phyloP scores from a whole-genome alignment of 2,888 invertebrate species.

The Apamea epomidion region DNA sequence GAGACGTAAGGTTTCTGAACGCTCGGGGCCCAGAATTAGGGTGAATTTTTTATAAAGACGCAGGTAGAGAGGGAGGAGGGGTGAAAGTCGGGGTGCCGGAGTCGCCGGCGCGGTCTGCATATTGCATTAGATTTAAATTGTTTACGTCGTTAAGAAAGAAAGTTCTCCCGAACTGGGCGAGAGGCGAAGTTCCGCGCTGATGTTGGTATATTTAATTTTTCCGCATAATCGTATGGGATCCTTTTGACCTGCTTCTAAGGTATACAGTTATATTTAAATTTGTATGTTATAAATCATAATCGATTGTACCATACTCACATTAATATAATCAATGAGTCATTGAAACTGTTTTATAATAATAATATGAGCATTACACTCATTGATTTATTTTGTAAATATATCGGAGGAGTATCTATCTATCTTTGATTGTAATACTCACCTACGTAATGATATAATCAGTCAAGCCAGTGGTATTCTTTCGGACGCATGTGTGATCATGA shows the following conservation, averaged over 20 bases:
- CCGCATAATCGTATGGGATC: conserved; percentile 70
- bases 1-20: conserved; percentile 69
- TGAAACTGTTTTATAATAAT: conserved; percentile 51
- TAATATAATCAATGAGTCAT: conserved; percentile 47
- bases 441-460: conserved; percentile 51
- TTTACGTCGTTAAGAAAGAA: conserved; percentile 90
- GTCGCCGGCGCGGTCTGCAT: conserved; percentile 84
- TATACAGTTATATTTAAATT: conserved; percentile 12
- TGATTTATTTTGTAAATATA: conserved; percentile 63
- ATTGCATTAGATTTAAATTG: conserved; percentile 90
- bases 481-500: conserved; percentile 59
- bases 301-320: not conserved
- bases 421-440: conserved; percentile 30
- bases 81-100: conserved; percentile 70
- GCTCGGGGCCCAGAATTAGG: conserved; percentile 76
- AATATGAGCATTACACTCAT: conserved; percentile 49
- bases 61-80: conserved; percentile 76
- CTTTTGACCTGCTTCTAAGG: conserved; percentile 54
- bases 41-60: conserved; percentile 85
- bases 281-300: not conserved
- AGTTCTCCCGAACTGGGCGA: conserved; percentile 81
- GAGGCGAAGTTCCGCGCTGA: conserved; percentile 74
- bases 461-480: conserved; percentile 12
- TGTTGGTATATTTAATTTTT: conserved; percentile 76
- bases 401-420: conserved; percentile 8